phyloP scores from a whole-genome alignment of 2,113 vertebrate species.

The Varanus komodoensis region DNA sequence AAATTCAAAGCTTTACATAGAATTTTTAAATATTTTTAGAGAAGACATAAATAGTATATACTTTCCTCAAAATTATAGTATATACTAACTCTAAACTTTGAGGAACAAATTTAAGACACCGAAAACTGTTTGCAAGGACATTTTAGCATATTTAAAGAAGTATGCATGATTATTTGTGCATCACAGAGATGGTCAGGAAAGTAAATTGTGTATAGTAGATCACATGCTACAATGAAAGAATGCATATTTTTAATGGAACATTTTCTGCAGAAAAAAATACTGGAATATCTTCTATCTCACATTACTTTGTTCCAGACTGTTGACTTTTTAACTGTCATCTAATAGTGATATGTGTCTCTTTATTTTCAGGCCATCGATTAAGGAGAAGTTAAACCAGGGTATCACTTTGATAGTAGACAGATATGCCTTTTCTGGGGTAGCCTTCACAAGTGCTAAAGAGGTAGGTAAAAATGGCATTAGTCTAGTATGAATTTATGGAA shows the following conservation, averaged over 20 bases:
- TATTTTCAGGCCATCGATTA: conserved; percentile 76
- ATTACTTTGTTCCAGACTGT: neutral
- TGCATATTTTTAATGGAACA: neutral
- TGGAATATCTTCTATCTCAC: neutral
- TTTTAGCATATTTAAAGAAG: neutral
- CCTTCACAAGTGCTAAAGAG: conserved; percentile 93
- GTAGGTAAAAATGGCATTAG: conserved; percentile 75
- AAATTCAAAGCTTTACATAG: neutral
- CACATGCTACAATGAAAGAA: neutral
- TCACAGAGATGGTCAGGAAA: neutral
- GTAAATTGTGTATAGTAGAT: neutral
- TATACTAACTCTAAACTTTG: neutral
- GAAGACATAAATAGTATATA: neutral
- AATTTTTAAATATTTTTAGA: neutral
- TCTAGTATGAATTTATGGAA: neutral
- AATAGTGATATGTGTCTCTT: neutral
- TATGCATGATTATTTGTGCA: neutral
- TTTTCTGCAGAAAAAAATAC: neutral
- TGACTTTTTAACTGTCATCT: accelerated
- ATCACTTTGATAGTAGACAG: conserved; percentile 90
- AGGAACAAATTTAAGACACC: neutral
- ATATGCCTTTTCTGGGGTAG: conserved; percentile 95
- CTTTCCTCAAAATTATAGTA: neutral
- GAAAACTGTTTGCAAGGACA: neutral
- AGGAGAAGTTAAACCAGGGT: conserved; percentile 87